Evolutionary conservation across 2,113 vertebrate species (phyloP).

Genomic region (Cheilinus undulatus): DNA sequence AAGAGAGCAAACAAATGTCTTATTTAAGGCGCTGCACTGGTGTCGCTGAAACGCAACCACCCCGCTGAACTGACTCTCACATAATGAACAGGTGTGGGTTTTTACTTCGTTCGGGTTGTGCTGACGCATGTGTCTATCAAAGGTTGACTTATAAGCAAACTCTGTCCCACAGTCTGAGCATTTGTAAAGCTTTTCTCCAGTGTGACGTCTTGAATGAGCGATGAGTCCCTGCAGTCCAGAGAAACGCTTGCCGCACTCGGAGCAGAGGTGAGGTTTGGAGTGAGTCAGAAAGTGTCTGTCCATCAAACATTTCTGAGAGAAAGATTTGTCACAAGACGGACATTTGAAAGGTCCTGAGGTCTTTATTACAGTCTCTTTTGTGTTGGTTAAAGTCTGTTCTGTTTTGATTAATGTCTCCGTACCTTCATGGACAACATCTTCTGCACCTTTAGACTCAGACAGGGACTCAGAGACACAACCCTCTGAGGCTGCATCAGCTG

Average conservation of each 20-base stretch:
- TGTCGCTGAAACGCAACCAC: constrained; percentile 58
- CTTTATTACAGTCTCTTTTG: constrained; percentile 1
- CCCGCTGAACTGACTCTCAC: constrained; percentile 52
- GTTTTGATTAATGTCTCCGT: background rate
- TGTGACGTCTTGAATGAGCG: constrained; percentile 60
- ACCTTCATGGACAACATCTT: background rate
- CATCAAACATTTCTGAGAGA: constrained; percentile 63
- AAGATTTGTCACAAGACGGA: constrained; percentile 63
- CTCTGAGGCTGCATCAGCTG: constrained; percentile 13
- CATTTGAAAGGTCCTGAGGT: constrained; percentile 34
- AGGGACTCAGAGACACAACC: background rate
- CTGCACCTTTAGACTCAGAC: background rate
- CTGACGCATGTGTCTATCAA: constrained; percentile 59
- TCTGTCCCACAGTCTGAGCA: constrained; percentile 61
- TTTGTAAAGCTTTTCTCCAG: constrained; percentile 57
- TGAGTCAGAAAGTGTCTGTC: constrained; percentile 64
- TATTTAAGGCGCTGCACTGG: constrained; percentile 56
- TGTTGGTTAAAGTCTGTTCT: background rate
- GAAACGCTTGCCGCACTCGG: constrained; percentile 69
- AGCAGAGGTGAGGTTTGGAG: constrained; percentile 65
- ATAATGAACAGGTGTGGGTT: constrained; percentile 46
- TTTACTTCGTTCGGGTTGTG: constrained; percentile 31
- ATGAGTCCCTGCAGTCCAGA: constrained; percentile 30
- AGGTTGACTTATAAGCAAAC: constrained; percentile 64
- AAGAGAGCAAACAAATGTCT: constrained; percentile 68